Conservation (phyloP, 2,797 vertebrate genomes). For the Onychomys arenicola region DNA sequence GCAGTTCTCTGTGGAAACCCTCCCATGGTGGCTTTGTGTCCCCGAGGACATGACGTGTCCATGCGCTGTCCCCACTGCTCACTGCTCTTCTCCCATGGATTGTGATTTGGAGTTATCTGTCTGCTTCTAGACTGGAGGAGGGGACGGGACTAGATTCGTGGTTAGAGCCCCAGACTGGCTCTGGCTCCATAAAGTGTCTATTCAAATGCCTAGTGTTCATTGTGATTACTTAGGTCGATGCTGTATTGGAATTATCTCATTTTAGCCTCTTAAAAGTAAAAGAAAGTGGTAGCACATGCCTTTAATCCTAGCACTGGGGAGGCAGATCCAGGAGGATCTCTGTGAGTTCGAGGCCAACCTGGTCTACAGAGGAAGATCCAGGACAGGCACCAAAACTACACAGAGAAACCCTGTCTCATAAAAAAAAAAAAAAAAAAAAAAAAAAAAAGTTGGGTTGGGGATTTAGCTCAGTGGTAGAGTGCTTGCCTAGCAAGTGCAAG, state of each 20-base stretch:
- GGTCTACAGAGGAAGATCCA: no score
- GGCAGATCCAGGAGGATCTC: no score
- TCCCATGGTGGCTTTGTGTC: not conserved
- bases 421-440: no score
- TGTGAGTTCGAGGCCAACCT: no score
- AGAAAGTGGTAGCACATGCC: no score
- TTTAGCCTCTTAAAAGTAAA: not conserved
- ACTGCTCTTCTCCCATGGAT: not conserved
- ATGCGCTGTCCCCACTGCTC: rapidly evolving
- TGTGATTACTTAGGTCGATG: not conserved
- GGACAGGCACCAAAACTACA: no score
- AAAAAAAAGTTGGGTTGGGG: no score
- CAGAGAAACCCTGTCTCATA: no score
- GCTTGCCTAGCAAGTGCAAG: no score
- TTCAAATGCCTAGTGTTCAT: not conserved
- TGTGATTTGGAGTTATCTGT: constrained; percentile 2
- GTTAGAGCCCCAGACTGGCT: not conserved
- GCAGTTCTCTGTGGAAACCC: not conserved
- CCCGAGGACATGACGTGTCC: not conserved
- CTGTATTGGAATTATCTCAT: not conserved
- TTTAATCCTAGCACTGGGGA: no score
- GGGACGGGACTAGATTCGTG: not conserved
- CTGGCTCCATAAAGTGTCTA: not conserved
- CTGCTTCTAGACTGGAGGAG: not conserved
- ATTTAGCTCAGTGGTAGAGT: no score